Conservation (phyloP, 1,140 invertebrate species). For the Scaptomyza hsui region DNA sequence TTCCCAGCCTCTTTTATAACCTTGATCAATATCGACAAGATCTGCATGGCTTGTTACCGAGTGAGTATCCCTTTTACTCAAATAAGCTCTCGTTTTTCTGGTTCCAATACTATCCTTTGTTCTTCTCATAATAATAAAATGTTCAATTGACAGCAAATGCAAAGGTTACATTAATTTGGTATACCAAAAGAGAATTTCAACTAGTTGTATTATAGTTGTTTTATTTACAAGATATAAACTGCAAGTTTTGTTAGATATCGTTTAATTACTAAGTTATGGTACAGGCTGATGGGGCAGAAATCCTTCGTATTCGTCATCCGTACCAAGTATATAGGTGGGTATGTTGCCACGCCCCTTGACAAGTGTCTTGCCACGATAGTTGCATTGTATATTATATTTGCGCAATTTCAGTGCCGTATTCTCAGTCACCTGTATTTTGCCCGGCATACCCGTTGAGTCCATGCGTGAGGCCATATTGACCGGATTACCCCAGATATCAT, state of each 20-base stretch:
- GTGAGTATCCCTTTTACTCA: background rate
- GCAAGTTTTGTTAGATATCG: background rate
- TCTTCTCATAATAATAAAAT: background rate
- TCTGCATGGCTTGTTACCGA: background rate
- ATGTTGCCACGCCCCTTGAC: conserved; percentile 91
- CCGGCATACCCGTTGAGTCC: conserved; percentile 92
- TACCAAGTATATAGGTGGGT: conserved; percentile 89
- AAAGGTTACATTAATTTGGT: too few species aligned
- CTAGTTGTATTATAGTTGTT: background rate
- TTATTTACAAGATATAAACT: conserved; percentile 27
- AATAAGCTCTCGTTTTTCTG: too few species aligned
- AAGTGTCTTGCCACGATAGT: conserved; percentile 88
- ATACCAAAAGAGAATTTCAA: background rate
- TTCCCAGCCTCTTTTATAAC: conserved; percentile 11
- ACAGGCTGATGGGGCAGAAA: conserved; percentile 60
- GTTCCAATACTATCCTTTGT: background rate
- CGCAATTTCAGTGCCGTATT: conserved; percentile 89
- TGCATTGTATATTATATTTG: conserved; percentile 88
- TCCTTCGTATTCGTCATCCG: conserved; percentile 86
- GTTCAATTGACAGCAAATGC: background rate
- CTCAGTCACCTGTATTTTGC: conserved; percentile 92
- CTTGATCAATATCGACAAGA: background rate
- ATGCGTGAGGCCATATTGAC: conserved; percentile 97
- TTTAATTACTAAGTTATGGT: conserved; percentile 26
- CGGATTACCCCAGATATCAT: conserved; percentile 96